Evolutionary conservation across 2,888 invertebrate genomes (phyloP).

Genomic region (Calameuta pallipes): DNA sequence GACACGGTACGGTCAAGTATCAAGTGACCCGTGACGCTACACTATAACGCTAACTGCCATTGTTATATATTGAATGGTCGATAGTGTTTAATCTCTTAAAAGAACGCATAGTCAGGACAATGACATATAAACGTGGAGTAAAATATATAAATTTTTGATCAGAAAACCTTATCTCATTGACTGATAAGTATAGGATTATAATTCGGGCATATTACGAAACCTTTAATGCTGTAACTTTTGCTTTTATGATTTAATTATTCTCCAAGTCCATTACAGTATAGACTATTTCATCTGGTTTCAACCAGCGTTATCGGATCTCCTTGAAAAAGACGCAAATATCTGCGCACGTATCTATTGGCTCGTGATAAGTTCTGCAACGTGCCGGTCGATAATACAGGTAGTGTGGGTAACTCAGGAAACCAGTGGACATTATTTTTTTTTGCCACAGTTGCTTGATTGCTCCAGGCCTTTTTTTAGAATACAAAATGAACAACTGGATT

Average conservation of each 20-base stretch:
- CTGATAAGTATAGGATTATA: not conserved
- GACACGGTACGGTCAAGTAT: not conserved
- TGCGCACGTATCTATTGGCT: not conserved
- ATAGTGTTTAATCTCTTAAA: not conserved
- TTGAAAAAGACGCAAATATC: not conserved
- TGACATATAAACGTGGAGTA: not conserved
- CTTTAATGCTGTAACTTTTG: not conserved
- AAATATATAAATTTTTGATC: not conserved
- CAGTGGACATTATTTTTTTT: not conserved
- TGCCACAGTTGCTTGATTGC: too few relatives aligned
- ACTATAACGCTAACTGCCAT: not conserved
- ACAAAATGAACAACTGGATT: not conserved
- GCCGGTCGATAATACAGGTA: not conserved
- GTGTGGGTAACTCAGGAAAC: not conserved
- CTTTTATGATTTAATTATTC: not conserved
- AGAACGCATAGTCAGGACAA: not conserved
- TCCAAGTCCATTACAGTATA: not conserved
- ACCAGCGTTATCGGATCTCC: not conserved
- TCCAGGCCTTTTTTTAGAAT: not conserved
- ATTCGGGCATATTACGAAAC: not conserved
- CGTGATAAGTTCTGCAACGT: not conserved
- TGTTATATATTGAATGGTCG: not conserved
- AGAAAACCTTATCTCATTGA: not conserved
- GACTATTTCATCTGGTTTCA: not conserved
- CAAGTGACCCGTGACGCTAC: not conserved